Evolutionary conservation across 1,140 invertebrate genomes (phyloP), one percentile per base, ranked within the genome.

Genomic region (Drosophila varians): DNA sequence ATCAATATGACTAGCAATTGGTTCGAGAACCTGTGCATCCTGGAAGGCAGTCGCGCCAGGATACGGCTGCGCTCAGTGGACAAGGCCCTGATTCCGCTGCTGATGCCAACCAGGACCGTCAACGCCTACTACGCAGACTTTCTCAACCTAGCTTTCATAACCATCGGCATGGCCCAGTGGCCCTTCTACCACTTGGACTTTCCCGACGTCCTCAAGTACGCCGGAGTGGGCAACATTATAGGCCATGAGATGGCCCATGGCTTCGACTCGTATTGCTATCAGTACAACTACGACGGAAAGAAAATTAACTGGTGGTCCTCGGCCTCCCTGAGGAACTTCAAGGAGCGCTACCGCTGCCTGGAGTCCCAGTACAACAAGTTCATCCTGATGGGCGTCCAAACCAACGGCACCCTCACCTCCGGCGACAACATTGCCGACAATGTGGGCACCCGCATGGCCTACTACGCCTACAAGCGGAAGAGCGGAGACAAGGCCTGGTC

Each of bases 371-470:
- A 99, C 77, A 91, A 84, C 12, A 91, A 91, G 16, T 90, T 76
- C 18, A 74, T 90, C 0, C 42, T 87, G 3, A 23, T 77, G 51
- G 88, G 84, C 3, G 19, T 88, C 4, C 76, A 96, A 93, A 92
- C 96, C 1, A 95, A 97, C 87, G 97, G 97, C 3, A 93, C 94
- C 45, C 91, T 93, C 28, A 97, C 96, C 1, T 92, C 97, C 42
- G 96, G 93, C 3, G 97, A 98, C 91, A 98, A 98, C 90, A 96
- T 98, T 51, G 97, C 97, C 0, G 97, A 98, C 88, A 98, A 98
- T 89, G 97, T 96, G 2, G 94, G 97, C 6, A 77, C 98, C 0
- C 94, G 95, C 66, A 95, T 97, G 89, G 95, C 97, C 0, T 94
- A 95, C 54, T 91, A 92, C 21, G 97, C 93, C 0, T 93, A 93